These are phyloP conservation scores for Drosophila lowei DNA, from an alignment of 1,140 invertebrate species.

Conservation along the genomic window DNA sequence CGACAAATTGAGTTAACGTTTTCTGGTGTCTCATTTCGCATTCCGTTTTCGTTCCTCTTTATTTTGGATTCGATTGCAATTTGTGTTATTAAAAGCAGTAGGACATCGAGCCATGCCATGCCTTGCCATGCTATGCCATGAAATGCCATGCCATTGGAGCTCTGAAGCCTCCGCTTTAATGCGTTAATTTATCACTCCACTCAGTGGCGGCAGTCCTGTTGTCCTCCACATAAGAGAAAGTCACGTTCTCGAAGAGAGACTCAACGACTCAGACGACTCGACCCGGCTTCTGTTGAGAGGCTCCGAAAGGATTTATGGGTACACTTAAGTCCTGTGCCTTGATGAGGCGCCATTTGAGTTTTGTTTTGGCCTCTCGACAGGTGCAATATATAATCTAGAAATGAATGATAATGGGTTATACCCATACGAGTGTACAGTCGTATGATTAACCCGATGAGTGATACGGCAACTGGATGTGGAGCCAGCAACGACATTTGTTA, in stretches of 20 bases:
- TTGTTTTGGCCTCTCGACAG: slow-evolving; percentile 27
- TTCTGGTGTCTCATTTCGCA: slow-evolving; percentile 58
- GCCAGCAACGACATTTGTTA: slow-evolving; percentile 30
- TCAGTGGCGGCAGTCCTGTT: background rate
- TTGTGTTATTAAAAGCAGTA: slow-evolving; percentile 74
- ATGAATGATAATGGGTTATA: slow-evolving; percentile 43
- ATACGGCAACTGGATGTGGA: slow-evolving; percentile 24
- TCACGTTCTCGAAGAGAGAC: slow-evolving; percentile 34
- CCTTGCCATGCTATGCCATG: too few species aligned
- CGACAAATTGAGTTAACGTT: slow-evolving; percentile 61
- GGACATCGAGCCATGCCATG: slow-evolving; percentile 29
- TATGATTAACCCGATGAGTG: slow-evolving; percentile 50
- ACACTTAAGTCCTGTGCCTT: slow-evolving; percentile 28
- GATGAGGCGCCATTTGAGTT: slow-evolving; percentile 29
- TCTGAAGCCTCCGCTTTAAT: slow-evolving; percentile 28
- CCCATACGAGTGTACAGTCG: background rate
- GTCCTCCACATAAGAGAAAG: slow-evolving; percentile 9
- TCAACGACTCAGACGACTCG: background rate
- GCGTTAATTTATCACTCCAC: slow-evolving; percentile 45
- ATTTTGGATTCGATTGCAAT: slow-evolving; percentile 74
- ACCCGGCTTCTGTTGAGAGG: slow-evolving; percentile 29
- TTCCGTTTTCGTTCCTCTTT: slow-evolving; percentile 58
- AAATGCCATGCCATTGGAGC: background rate
- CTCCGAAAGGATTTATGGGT: slow-evolving; percentile 41
- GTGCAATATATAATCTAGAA: slow-evolving; percentile 41